phyloP scores from a whole-genome alignment of 2,888 invertebrate genomes.

The Pinctada fucata region DNA sequence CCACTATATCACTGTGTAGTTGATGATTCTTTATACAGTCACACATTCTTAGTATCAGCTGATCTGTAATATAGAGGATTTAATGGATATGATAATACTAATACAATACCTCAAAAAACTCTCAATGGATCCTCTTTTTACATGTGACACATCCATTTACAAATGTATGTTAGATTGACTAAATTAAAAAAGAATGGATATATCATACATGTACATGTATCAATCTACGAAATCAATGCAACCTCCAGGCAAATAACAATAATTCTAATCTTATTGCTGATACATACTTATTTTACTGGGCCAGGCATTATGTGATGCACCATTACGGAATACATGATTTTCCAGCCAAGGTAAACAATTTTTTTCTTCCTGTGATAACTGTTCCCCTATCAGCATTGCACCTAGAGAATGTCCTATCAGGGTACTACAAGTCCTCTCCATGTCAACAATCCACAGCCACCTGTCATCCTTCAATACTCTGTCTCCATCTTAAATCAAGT shows the following conservation, averaged over 20 bases:
- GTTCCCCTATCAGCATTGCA: slow-evolving; percentile 80
- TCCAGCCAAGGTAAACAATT: slow-evolving; percentile 68
- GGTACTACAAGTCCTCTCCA: slow-evolving; percentile 81
- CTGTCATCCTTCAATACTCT: background rate
- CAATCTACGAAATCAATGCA: too few species aligned
- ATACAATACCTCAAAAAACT: background rate
- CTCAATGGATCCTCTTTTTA: too few species aligned
- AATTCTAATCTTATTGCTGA: too few species aligned
- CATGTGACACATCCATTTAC: too few species aligned
- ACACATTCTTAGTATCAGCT: slow-evolving; percentile 45
- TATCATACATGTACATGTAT: too few species aligned
- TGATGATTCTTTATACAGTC: slow-evolving; percentile 49
- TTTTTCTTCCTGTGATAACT: slow-evolving; percentile 77
- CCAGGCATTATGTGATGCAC: slow-evolving; percentile 37
- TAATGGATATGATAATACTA: too few species aligned
- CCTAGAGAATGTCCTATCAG: slow-evolving; percentile 82
- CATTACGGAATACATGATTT: slow-evolving; percentile 72
- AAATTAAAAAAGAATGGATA: too few species aligned
- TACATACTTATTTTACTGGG: too few species aligned
- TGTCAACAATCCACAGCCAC: slow-evolving; percentile 81
- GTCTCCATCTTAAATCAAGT: slow-evolving; percentile 6
- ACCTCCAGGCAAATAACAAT: too few species aligned
- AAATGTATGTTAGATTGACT: too few species aligned
- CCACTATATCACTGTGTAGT: slow-evolving; percentile 39
- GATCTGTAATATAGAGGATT: slow-evolving; percentile 41